Percentiles rank a stretch among this genome's conserved stretches.
Evolutionary conservation across 1,140 invertebrate species (phyloP).

Genomic region (Holotrichia oblita): DNA sequence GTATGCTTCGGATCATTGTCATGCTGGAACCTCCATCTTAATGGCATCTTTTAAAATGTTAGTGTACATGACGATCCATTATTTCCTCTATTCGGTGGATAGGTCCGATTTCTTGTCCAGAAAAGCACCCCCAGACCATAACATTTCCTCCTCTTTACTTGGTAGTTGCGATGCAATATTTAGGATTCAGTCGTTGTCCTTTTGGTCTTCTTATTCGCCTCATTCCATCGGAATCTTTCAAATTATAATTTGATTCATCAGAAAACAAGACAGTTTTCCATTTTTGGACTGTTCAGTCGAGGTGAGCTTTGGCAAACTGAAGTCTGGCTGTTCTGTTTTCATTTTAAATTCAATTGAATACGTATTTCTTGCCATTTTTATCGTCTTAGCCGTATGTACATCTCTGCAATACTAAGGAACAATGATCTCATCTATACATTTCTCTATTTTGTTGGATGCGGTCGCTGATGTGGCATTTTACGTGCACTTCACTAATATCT

Average conservation of each 20-base stretch:
- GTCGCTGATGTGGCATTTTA: background rate
- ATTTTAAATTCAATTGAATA: background rate
- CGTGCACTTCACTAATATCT: background rate
- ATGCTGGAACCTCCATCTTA: background rate
- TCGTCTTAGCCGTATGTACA: background rate
- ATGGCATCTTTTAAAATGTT: background rate
- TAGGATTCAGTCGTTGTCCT: conserved; percentile 41
- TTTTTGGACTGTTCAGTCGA: conserved; percentile 44
- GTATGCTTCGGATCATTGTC: background rate
- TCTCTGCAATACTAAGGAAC: background rate
- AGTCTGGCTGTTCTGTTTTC: background rate
- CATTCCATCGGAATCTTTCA: conserved; percentile 50
- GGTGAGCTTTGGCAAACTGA: background rate
- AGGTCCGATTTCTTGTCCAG: background rate
- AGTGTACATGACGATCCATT: background rate
- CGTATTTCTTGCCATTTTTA: background rate
- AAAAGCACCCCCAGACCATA: conserved; percentile 48
- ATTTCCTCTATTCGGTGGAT: background rate
- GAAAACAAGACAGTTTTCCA: conserved; percentile 46
- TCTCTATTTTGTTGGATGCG: background rate
- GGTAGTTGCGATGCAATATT: conserved; percentile 47
- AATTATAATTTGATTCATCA: conserved; percentile 50
- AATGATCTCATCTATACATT: background rate
- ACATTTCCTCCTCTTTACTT: conserved; percentile 49
- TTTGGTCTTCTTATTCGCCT: conserved; percentile 45